Evolutionary conservation across 2,797 vertebrate species (phyloP).

Genomic region (Chloroceryle amazona): DNA sequence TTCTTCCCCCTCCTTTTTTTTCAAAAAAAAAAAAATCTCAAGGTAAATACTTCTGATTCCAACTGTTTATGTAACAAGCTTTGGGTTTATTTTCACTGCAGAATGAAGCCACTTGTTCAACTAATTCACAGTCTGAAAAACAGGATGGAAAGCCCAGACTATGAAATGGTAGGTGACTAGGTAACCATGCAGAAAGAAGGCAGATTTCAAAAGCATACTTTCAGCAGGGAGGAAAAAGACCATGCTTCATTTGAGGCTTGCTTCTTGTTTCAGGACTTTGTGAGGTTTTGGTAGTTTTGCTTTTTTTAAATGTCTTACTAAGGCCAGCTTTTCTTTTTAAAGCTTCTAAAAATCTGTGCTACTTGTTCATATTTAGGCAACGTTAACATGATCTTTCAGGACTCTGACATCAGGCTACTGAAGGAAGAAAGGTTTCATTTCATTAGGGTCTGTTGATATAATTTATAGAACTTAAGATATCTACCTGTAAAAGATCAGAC

Average conservation of each 20-base stretch:
- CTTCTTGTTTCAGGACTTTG: neutral
- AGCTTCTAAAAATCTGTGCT: neutral
- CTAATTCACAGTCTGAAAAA: conserved; percentile 91
- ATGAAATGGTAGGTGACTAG: conserved; percentile 90
- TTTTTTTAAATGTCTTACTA: neutral
- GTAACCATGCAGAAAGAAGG: neutral
- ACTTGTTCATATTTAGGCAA: neutral
- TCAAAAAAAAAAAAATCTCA: neutral
- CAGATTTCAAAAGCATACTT: neutral
- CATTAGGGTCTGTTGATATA: neutral
- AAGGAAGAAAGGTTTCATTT: neutral
- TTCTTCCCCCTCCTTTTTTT: neutral
- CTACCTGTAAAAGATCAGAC: neutral
- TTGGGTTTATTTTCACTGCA: conserved; percentile 68
- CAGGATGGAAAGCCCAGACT: conserved; percentile 88
- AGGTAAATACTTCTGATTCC: neutral
- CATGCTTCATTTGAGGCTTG: neutral
- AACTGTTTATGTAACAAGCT: neutral
- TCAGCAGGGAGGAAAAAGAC: neutral
- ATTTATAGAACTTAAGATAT: neutral
- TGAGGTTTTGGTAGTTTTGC: neutral
- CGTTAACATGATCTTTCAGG: neutral
- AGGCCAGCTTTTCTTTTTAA: neutral
- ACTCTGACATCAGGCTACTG: neutral
- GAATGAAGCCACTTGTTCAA: conserved; percentile 87